These are phyloP conservation scores for Synanceia verrucosa DNA, from an alignment of 2,797 vertebrate genomes.

Conservation along the genomic window DNA sequence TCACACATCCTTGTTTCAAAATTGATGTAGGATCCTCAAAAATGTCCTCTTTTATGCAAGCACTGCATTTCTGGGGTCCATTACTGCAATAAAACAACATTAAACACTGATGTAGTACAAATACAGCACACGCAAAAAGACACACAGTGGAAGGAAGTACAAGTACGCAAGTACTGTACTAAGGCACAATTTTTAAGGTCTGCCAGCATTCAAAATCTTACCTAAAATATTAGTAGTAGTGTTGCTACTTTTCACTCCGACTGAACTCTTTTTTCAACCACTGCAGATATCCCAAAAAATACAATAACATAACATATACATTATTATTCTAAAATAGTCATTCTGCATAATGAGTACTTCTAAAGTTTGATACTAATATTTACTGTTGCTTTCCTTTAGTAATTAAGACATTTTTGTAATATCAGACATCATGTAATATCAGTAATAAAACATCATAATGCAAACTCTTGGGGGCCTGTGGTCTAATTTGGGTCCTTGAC, in stretches of 20 bases:
- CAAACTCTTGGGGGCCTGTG: no score
- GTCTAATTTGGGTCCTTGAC: no score
- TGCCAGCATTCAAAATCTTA: no score
- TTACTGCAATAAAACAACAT: conserved; percentile 77
- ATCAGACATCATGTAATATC: no score
- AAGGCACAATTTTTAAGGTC: not conserved
- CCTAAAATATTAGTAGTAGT: no score
- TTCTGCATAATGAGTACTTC: not conserved
- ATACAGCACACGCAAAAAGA: not conserved
- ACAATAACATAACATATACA: not conserved
- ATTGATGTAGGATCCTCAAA: conserved; percentile 93
- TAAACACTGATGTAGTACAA: not conserved
- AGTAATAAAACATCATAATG: no score
- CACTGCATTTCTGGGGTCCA: conserved; percentile 92
- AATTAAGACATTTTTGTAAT: no score
- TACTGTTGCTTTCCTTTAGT: no score
- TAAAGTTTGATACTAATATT: no score
- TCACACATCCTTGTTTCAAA: conserved; percentile 90
- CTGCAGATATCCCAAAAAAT: not conserved
- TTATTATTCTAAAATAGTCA: not conserved
- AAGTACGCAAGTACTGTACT: not conserved
- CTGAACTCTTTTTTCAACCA: not conserved
- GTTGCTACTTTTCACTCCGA: not conserved
- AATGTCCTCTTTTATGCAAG: conserved; percentile 93
- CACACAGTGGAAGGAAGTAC: not conserved